Percentiles rank a stretch among this genome's conserved stretches.
These are phyloP conservation scores for Chaetodon trifascialis DNA, from an alignment of 2,113 vertebrate species.

Conservation along the genomic window DNA sequence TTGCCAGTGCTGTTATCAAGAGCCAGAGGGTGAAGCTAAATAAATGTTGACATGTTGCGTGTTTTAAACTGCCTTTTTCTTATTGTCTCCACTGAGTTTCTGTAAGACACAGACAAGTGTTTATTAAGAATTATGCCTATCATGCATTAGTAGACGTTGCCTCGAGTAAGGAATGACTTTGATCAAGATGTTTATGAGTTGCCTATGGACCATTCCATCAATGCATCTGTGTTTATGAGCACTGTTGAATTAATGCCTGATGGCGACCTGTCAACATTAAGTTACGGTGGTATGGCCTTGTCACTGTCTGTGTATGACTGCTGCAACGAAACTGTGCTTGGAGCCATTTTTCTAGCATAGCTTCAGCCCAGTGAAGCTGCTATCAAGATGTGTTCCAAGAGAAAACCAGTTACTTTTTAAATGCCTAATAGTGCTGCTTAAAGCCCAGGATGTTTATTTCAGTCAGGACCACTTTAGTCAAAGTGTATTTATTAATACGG, in stretches of 20 bases:
- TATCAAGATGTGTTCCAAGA: too few species aligned
- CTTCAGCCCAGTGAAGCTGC: too few species aligned
- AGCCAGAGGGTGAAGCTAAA: conserved; percentile 37
- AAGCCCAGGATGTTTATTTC: too few species aligned
- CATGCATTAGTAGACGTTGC: background rate
- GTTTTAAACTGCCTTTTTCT: background rate
- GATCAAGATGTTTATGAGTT: conserved; percentile 12
- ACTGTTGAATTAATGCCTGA: background rate
- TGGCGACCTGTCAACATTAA: too few species aligned
- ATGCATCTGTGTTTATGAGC: background rate
- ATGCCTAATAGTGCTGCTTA: too few species aligned
- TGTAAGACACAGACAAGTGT: background rate
- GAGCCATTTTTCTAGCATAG: too few species aligned
- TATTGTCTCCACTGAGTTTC: background rate
- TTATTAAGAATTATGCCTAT: background rate
- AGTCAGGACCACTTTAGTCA: too few species aligned
- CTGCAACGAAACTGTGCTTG: background rate
- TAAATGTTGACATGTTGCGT: conserved; percentile 27
- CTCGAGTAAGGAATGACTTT: background rate
- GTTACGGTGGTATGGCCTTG: too few species aligned
- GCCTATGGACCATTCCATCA: background rate
- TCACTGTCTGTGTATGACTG: background rate
- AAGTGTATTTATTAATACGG: too few species aligned
- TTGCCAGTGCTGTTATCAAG: conserved; percentile 15
- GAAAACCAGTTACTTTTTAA: too few species aligned